Conservation (phyloP, 2,797 vertebrate genomes). For the Diplodus sargus region DNA sequence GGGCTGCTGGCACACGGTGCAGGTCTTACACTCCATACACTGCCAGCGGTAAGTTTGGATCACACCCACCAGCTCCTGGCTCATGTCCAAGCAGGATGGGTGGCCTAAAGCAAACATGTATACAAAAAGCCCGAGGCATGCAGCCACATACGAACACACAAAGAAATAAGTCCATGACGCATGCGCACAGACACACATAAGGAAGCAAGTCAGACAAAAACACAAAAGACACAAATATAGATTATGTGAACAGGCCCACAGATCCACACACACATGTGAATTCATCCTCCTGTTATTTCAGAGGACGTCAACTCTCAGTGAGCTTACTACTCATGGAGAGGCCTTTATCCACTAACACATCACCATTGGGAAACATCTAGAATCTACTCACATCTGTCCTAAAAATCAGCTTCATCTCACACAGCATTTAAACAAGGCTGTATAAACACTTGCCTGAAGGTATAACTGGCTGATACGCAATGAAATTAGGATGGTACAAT, state of each 20-base stretch:
- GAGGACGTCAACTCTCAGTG: neutral
- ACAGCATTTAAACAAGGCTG: neutral
- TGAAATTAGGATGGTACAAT: neutral
- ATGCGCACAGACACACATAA: neutral
- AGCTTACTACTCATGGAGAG: neutral
- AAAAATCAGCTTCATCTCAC: neutral
- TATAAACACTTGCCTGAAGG: neutral
- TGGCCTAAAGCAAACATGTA: slow-evolving; percentile 86
- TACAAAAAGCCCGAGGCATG: slow-evolving; percentile 1
- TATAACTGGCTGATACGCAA: neutral
- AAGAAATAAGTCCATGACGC: slow-evolving; percentile 10
- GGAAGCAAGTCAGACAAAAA: slow-evolving; percentile 12
- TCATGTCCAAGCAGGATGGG: slow-evolving; percentile 98
- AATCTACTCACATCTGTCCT: neutral
- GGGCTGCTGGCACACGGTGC: slow-evolving; percentile 95
- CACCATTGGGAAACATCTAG: neutral
- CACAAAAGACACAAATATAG: slow-evolving; percentile 22
- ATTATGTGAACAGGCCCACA: slow-evolving; percentile 22
- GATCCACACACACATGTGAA: neutral
- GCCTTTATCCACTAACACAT: neutral
- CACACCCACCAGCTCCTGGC: slow-evolving; percentile 89
- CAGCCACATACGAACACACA: slow-evolving; percentile 8
- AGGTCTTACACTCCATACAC: slow-evolving; percentile 99
- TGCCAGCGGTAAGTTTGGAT: slow-evolving; percentile 99
- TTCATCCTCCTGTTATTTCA: neutral